Conservation (phyloP, 2,888 invertebrate genomes). For the Lymantria dispar region DNA sequence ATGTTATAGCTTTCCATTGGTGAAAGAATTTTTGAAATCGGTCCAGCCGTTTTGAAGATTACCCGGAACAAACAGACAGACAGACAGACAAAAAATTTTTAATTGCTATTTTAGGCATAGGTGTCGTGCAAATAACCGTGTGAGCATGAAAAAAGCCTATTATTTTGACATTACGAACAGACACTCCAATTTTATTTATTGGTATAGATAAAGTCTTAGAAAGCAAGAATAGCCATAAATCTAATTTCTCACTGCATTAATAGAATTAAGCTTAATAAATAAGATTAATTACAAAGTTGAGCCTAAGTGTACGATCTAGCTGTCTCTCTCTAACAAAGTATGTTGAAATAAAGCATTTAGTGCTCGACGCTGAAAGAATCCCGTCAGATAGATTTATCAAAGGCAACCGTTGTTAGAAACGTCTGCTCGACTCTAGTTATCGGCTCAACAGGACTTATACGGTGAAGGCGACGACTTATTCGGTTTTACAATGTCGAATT, state of each 20-base stretch:
- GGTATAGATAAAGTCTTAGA: no score
- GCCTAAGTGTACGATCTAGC: neutral
- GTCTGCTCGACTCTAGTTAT: constrained; percentile 18
- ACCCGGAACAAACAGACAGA: no score
- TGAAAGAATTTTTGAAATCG: no score
- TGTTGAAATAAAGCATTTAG: constrained; percentile 6
- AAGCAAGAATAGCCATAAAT: neutral
- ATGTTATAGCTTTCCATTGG: no score
- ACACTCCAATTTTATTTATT: no score
- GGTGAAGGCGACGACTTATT: constrained; percentile 2
- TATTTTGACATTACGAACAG: no score
- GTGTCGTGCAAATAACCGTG: no score
- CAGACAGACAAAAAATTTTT: no score
- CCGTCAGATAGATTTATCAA: constrained; percentile 22
- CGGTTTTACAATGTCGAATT: neutral
- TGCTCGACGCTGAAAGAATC: constrained; percentile 13
- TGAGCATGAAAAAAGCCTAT: no score
- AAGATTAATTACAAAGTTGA: neutral
- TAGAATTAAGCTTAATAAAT: neutral
- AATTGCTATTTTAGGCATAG: no score
- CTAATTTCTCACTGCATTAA: neutral
- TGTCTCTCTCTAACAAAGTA: neutral
- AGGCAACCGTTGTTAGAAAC: constrained; percentile 12
- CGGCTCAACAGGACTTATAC: constrained; percentile 13
- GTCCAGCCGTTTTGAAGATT: no score